A percentile compares a stretch with the other conserved stretches of the same genome.
Conservation (phyloP, 2,113 vertebrate genomes). For the Rhegmatorhina hoffmannsi region DNA sequence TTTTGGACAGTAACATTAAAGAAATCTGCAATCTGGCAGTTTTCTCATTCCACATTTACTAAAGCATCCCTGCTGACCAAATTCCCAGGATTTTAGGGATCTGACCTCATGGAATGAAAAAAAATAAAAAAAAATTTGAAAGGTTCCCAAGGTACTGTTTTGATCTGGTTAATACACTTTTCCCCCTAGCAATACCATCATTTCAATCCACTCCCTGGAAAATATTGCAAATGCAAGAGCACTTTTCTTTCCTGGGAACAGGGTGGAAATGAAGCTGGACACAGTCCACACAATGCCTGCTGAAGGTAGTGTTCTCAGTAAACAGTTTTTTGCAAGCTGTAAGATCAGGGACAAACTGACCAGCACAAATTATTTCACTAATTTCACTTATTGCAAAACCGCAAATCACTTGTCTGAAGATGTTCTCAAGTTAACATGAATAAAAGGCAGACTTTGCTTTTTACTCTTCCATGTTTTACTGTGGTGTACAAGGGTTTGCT, state of each 20-base stretch:
- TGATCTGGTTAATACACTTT: not conserved
- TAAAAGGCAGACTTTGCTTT: not conserved
- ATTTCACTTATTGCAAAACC: not conserved
- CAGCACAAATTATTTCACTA: not conserved
- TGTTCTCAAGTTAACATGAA: not conserved
- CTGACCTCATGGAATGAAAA: constrained; percentile 39
- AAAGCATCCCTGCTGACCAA: constrained; percentile 56
- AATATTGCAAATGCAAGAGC: not conserved
- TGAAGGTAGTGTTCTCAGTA: not conserved
- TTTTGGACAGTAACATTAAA: constrained; percentile 72
- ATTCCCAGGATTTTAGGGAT: constrained; percentile 36
- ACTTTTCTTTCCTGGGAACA: not conserved
- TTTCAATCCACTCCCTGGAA: not conserved
- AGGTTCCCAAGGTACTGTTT: not conserved
- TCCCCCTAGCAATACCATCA: not conserved
- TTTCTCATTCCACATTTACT: constrained; percentile 66
- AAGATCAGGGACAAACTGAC: not conserved
- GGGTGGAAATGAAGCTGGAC: not conserved
- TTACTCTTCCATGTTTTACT: rapidly evolving
- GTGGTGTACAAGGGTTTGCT: not conserved
- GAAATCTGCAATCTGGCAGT: constrained; percentile 73
- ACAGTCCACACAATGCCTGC: not conserved
- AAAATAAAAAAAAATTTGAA: constrained; percentile 5
- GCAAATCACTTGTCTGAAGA: not conserved
- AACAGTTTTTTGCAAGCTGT: not conserved